Conservation (phyloP, 2,113 vertebrate genomes). For the Natator depressus region DNA sequence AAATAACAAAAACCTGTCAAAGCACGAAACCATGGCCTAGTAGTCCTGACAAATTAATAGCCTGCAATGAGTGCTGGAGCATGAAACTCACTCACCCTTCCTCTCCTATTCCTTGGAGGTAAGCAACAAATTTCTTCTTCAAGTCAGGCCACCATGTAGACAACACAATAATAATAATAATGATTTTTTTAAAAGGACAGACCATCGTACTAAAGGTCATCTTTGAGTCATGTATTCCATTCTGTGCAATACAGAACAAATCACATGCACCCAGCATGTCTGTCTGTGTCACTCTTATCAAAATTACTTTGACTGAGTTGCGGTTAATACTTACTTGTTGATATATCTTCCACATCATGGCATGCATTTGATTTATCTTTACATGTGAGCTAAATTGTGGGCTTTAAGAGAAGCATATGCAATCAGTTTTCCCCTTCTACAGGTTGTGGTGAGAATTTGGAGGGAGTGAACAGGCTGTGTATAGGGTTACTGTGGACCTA, state of each 20-base stretch:
- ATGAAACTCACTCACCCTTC: constrained; percentile 73
- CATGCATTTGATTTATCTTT: background rate
- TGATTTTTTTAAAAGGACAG: background rate
- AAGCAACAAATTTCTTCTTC: constrained; percentile 47
- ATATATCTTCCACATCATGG: background rate
- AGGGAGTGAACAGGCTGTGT: background rate
- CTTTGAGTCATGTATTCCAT: background rate
- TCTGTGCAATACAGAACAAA: background rate
- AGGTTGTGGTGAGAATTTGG: background rate
- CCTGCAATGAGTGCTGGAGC: constrained; percentile 68
- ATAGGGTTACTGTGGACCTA: background rate
- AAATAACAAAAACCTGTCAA: constrained; percentile 76
- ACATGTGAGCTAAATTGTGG: background rate
- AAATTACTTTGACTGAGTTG: background rate
- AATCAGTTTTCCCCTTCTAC: background rate
- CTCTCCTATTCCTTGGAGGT: constrained; percentile 61
- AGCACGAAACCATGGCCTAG: constrained; percentile 71
- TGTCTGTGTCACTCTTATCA: background rate
- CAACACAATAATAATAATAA: background rate
- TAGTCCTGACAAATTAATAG: constrained; percentile 74
- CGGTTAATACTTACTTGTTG: background rate
- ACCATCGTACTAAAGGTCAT: background rate
- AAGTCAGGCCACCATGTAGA: constrained; percentile 53
- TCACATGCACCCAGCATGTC: background rate
- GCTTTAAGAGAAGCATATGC: background rate